Evolutionary conservation across 2,113 vertebrate genomes (phyloP).

Genomic region (Mobula birostris): DNA sequence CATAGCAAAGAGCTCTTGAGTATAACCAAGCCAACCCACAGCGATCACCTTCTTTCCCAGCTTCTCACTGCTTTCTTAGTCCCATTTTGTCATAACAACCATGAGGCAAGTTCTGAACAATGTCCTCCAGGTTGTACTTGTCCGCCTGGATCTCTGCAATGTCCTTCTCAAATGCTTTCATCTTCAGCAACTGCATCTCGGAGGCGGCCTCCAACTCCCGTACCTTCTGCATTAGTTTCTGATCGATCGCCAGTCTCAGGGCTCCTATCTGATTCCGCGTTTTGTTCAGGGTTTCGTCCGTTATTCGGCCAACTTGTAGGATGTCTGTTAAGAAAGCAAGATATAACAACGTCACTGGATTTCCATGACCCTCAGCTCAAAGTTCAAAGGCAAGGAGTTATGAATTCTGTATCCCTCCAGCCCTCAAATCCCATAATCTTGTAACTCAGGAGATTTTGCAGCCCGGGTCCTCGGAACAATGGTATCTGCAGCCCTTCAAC

Average conservation of each 20-base stretch:
- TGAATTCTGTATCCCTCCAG: not conserved
- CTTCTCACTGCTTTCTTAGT: not conserved
- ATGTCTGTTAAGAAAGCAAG: slow-evolving; percentile 47
- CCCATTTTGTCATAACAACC: slow-evolving; percentile 55
- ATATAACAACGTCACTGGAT: not conserved
- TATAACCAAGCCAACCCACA: not conserved
- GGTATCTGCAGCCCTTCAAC: too few species aligned
- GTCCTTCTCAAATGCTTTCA: slow-evolving; percentile 63
- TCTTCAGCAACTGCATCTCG: slow-evolving; percentile 56
- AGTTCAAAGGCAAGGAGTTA: not conserved
- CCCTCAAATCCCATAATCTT: too few species aligned
- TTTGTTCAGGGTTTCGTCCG: slow-evolving; percentile 55
- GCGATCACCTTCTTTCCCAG: not conserved
- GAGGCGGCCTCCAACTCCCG: slow-evolving; percentile 63
- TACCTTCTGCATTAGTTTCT: slow-evolving; percentile 62
- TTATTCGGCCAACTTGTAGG: slow-evolving; percentile 50
- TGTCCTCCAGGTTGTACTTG: slow-evolving; percentile 76
- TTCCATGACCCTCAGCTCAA: too few species aligned
- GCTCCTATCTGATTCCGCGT: slow-evolving; percentile 57
- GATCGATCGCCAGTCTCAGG: slow-evolving; percentile 51
- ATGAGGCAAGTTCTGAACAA: slow-evolving; percentile 66
- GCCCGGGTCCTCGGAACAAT: too few species aligned
- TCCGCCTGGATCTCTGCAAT: slow-evolving; percentile 71
- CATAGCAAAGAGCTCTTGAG: not conserved
- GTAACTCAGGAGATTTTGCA: too few species aligned